phyloP scores from a whole-genome alignment of 2,113 vertebrate species.

The Piprites chloris region DNA sequence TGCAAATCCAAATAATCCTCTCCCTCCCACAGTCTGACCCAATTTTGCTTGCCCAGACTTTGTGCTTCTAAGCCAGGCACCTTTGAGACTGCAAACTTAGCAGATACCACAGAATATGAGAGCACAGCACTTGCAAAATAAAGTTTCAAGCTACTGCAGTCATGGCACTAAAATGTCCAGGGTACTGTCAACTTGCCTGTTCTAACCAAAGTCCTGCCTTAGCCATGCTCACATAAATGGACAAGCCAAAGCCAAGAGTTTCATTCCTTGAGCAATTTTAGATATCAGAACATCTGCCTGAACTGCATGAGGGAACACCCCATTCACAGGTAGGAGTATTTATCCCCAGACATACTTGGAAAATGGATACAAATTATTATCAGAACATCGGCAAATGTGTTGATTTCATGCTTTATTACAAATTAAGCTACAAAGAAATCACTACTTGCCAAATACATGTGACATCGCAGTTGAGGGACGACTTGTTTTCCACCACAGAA shows the following conservation, averaged over 20 bases:
- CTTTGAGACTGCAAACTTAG: not conserved
- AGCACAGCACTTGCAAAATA: not conserved
- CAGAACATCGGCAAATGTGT: not conserved
- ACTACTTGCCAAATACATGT: not conserved
- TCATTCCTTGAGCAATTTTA: not conserved
- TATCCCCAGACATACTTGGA: not conserved
- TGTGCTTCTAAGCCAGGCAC: not conserved
- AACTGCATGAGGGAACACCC: not conserved
- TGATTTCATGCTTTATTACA: not conserved
- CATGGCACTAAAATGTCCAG: not conserved
- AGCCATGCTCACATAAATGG: not conserved
- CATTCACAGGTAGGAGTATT: not conserved
- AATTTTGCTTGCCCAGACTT: constrained; percentile 8
- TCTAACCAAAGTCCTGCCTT: not conserved
- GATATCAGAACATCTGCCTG: not conserved
- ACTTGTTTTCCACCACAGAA: not conserved
- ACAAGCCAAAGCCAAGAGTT: not conserved
- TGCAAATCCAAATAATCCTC: constrained; percentile 29
- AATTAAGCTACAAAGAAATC: not conserved
- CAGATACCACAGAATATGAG: not conserved
- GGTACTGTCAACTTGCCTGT: not conserved
- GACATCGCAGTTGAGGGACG: not conserved
- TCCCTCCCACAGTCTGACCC: not conserved
- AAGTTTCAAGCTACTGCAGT: not conserved
- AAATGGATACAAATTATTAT: not conserved